Conservation (phyloP, 2,888 invertebrate genomes). For the Ryuthela nishihirai region DNA sequence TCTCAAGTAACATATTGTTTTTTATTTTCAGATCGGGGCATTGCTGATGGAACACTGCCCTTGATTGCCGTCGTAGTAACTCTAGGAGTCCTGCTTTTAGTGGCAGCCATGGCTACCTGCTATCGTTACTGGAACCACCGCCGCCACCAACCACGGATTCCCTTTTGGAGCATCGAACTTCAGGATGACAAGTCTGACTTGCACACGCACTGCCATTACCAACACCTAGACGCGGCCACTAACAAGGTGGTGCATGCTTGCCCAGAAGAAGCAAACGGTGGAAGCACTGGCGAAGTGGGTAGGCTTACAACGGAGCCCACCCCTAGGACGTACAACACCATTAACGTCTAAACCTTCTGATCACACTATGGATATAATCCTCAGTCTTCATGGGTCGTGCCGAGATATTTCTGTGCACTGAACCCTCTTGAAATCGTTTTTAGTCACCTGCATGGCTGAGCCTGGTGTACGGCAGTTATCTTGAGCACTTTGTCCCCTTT, state of each 20-base stretch:
- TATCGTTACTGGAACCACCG: constrained; percentile 38
- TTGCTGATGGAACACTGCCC: constrained; percentile 39
- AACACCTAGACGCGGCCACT: constrained; percentile 29
- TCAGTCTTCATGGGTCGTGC: too few relatives aligned
- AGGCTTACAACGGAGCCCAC: constrained; percentile 16
- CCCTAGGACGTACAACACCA: constrained; percentile 29
- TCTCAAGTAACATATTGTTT: neutral
- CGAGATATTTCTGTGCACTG: too few relatives aligned
- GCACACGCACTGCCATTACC: constrained; percentile 35
- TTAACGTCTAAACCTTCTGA: constrained; percentile 28
- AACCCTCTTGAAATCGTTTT: too few relatives aligned
- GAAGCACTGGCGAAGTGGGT: constrained; percentile 10
- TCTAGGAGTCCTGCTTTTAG: constrained; percentile 35
- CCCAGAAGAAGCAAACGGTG: neutral
- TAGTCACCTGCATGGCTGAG: too few relatives aligned
- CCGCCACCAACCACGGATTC: constrained; percentile 30
- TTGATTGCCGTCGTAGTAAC: constrained; percentile 39
- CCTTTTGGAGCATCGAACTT: constrained; percentile 37
- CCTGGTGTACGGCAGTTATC: too few relatives aligned
- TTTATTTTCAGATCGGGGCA: constrained; percentile 24
- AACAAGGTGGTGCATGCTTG: constrained; percentile 2
- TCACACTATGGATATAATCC: too few relatives aligned
- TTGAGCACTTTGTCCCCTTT: too few relatives aligned
- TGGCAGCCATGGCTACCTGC: constrained; percentile 38
- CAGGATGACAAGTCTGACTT: constrained; percentile 23